Evolutionary conservation across 2,113 vertebrate genomes (phyloP).

Genomic region (Dolichotis patagonum): DNA sequence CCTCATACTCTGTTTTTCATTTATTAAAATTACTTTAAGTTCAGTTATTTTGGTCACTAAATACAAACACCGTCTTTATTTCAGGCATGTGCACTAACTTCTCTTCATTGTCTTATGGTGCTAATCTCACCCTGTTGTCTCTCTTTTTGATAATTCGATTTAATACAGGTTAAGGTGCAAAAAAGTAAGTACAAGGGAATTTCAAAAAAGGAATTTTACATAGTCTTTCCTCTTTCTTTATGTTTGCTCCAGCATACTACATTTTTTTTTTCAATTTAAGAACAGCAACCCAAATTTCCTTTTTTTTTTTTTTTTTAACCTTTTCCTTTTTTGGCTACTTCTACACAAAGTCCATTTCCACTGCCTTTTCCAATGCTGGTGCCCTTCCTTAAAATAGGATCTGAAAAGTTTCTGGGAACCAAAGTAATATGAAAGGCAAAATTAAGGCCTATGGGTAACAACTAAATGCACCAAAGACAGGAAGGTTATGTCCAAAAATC

Average conservation of each 20-base stretch:
- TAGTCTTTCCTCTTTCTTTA: background rate
- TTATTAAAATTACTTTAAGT: background rate
- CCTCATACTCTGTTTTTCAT: background rate
- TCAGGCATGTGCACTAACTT: background rate
- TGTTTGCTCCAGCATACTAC: background rate
- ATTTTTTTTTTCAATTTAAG: background rate
- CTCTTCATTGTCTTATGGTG: background rate
- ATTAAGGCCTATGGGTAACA: background rate
- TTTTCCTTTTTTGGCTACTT: background rate
- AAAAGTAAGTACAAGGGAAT: background rate
- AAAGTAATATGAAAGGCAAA: background rate
- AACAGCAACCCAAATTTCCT: background rate
- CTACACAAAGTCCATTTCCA: background rate
- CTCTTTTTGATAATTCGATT: background rate
- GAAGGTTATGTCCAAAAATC: background rate
- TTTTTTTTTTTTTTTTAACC: too few species aligned
- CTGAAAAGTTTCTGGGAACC: background rate
- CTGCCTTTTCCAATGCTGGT: background rate
- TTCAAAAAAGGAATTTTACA: background rate
- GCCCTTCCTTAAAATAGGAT: background rate
- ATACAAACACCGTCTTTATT: background rate
- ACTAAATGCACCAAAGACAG: background rate
- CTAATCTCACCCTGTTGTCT: background rate
- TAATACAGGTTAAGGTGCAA: background rate
- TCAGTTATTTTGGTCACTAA: conserved; percentile 9